A percentile compares a stretch with the other conserved stretches of the same genome.
These are phyloP conservation scores for Eupeodes latifasciatus DNA, from an alignment of 2,888 invertebrate genomes.

Conservation along the genomic window DNA sequence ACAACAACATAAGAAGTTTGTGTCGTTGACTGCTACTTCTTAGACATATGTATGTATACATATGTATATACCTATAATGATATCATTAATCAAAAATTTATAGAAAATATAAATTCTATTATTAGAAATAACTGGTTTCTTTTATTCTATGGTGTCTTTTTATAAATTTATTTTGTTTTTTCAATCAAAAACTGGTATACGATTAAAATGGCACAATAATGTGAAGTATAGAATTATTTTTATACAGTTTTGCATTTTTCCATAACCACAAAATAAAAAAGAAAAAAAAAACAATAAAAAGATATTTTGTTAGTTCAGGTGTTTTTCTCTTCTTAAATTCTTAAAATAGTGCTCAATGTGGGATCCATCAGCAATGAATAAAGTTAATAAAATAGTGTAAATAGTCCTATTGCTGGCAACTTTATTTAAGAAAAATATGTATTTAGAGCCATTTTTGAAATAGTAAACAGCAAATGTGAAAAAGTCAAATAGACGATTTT, in stretches of 20 bases:
- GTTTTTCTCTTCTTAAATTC: conserved; percentile 6
- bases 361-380: background rate
- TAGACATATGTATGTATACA: background rate
- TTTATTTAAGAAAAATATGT: background rate
- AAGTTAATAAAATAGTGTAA: conserved; percentile 4
- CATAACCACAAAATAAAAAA: background rate
- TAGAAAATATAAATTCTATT: conserved; percentile 33
- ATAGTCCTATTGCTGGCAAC: background rate
- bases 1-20: conserved; percentile 5
- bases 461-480: too few species aligned
- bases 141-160: conserved; percentile 5
- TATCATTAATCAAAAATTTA: conserved; percentile 44
- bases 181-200: conserved; percentile 9
- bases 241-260: conserved; percentile 30
- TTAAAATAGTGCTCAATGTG: conserved; percentile 4
- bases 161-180: background rate
- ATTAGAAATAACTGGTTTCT: conserved; percentile 31
- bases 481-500: too few species aligned
- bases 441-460: too few species aligned
- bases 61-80: background rate
- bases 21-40: conserved; percentile 21
- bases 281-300: background rate
- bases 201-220: background rate
- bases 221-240: conserved; percentile 3
- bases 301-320: conserved; percentile 1